These are phyloP conservation scores for Phoebastria nigripes DNA, from an alignment of 2,797 vertebrate genomes.

Conservation along the genomic window DNA sequence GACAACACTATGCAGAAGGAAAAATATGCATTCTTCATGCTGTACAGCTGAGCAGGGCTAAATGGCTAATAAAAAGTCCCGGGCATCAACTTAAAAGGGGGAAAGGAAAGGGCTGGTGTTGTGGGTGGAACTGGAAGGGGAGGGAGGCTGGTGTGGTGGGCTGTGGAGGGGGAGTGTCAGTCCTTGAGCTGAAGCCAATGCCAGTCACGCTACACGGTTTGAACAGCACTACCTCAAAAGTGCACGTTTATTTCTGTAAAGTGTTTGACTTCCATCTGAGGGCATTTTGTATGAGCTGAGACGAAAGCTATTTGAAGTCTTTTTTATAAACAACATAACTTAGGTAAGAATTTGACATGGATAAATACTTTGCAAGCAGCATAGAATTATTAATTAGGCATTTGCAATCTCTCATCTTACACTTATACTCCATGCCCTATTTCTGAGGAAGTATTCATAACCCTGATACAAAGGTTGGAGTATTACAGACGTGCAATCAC, in stretches of 20 bases:
- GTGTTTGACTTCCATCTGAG: not conserved
- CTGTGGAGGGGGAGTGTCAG: not conserved
- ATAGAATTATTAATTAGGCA: not conserved
- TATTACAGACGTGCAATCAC: no score
- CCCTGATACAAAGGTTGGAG: not conserved
- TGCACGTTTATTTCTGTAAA: not conserved
- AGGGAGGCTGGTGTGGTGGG: not conserved
- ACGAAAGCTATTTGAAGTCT: not conserved
- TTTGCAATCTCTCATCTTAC: not conserved
- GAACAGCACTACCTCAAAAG: not conserved
- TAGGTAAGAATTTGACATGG: not conserved
- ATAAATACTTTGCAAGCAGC: not conserved
- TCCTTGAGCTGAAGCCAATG: not conserved
- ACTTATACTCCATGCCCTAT: accelerated
- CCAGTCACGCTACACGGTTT: not conserved
- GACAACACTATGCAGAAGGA: not conserved
- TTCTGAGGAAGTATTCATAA: not conserved
- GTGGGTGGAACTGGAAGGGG: not conserved
- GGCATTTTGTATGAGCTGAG: not conserved
- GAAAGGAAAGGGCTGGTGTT: not conserved
- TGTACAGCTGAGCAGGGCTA: not conserved
- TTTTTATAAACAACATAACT: not conserved
- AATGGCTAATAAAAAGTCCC: not conserved
- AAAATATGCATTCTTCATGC: not conserved
- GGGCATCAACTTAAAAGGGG: not conserved